Conservation (phyloP, 2,888 invertebrate species). For the Sylvicola cinctus region DNA sequence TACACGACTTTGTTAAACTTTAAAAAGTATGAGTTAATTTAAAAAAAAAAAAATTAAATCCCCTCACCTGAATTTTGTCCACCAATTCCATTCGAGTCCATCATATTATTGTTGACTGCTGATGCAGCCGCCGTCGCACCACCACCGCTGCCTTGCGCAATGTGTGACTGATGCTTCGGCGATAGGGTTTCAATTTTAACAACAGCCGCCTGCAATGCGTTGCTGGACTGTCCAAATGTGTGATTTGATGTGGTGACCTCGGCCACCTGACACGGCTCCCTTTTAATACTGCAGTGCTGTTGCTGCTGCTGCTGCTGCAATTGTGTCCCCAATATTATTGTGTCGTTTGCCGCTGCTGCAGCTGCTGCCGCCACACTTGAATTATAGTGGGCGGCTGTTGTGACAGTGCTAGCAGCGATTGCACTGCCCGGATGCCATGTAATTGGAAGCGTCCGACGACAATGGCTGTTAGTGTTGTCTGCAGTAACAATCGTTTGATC, state of each 20-base stretch:
- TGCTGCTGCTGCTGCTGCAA: constrained; percentile 1
- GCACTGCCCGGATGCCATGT: constrained; percentile 11
- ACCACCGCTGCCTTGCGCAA: too few relatives aligned
- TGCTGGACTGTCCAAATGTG: constrained; percentile 10
- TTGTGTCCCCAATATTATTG: too few relatives aligned
- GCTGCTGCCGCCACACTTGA: too few relatives aligned
- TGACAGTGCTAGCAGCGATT: too few relatives aligned
- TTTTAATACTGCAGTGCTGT: constrained; percentile 15
- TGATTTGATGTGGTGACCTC: constrained; percentile 24
- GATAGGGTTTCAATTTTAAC: constrained; percentile 25
- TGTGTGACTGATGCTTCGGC: constrained; percentile 11
- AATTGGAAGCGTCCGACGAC: constrained; percentile 12
- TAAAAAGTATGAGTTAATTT: too few relatives aligned
- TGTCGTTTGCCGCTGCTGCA: too few relatives aligned
- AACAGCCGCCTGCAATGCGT: constrained; percentile 16
- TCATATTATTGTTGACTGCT: not conserved
- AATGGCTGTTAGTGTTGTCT: constrained; percentile 8
- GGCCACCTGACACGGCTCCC: constrained; percentile 26
- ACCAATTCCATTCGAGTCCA: constrained; percentile 14
- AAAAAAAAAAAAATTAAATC: too few relatives aligned
- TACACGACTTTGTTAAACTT: too few relatives aligned
- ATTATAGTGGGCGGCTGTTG: too few relatives aligned
- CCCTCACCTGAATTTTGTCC: constrained; percentile 9
- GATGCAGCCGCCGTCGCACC: too few relatives aligned
- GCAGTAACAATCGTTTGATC: too few relatives aligned